Base-by-base conservation (phyloP, 2,113 vertebrate genomes). In the Pedionomus torquatus region DNA sequence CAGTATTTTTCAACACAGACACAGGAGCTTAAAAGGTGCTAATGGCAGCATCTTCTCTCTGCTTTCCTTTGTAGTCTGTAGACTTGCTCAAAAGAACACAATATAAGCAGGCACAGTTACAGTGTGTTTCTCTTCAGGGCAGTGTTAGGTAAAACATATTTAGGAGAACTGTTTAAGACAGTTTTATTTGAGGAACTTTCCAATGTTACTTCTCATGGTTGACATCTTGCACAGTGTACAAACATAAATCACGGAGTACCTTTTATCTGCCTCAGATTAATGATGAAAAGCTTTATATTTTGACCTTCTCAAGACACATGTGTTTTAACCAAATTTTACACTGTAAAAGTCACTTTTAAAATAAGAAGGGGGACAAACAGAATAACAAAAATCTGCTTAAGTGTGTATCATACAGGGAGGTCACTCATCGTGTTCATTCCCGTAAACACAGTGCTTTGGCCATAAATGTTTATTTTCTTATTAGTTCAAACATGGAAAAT, bases 391-490 rank as follows among this genome's bases (percentile, higher is more conserved):
- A 77, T 57, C 57, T 92, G 14, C 60, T 93, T 83, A 90, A 89
- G 87, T 1, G 0, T 54, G 9, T 55, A 18, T 82, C 6, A 3
- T 75, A 74, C 1, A 65, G 30, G 23, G 20, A 85, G 17, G 17
- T 68, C 11, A 76, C 17, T 68, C n/a, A 48, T 93, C 17, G 63
- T 43, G 26, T 95, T 96, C 61, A 17, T 79, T 95, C 58, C 55
- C 92, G 37, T 5, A 71, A 95, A 70, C 46, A 76, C 20, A 49
- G 61, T 78, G 11, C 31, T 92, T 95, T 93, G 15, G 49, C 10
- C 81, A 51, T 75, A 48, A 69, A 95, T 51, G 28, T 92, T 95
- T 97, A 61, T 96, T 95, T 96, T 93, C 41, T 54, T 95, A 54
- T 93, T 83, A 65, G 16, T 80, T 65, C 81, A 77, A 58, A 94